phyloP scores from a whole-genome alignment of 2,888 invertebrate genomes.

The Folsomia manolachei region DNA sequence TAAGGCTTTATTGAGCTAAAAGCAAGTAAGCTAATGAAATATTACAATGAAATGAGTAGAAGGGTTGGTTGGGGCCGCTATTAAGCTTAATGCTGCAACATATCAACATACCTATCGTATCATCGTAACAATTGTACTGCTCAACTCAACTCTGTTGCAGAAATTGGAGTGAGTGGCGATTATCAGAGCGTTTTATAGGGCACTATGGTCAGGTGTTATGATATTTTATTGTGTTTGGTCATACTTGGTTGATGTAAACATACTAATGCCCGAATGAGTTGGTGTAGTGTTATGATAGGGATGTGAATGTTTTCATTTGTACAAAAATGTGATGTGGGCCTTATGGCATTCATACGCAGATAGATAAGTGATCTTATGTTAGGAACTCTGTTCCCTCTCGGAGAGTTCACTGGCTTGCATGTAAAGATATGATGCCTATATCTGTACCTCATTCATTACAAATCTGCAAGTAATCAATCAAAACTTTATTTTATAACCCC shows the following conservation, averaged over 20 bases:
- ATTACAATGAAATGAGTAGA: neutral
- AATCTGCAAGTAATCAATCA: too few relatives aligned
- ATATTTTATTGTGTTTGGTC: neutral
- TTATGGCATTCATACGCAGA: too few relatives aligned
- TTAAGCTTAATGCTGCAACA: neutral
- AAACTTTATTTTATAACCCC: too few relatives aligned
- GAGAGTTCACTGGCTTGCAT: too few relatives aligned
- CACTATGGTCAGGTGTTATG: conserved; percentile 41
- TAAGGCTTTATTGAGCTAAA: neutral
- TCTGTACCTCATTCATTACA: too few relatives aligned
- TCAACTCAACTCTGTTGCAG: neutral
- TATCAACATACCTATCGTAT: neutral
- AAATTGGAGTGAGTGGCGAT: conserved; percentile 28
- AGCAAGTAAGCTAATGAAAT: neutral
- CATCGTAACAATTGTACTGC: neutral
- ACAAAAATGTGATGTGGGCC: too few relatives aligned
- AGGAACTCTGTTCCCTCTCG: too few relatives aligned
- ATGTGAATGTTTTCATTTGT: too few relatives aligned
- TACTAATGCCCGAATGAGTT: neutral
- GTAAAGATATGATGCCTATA: too few relatives aligned
- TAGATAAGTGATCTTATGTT: too few relatives aligned
- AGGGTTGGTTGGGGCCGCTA: too few relatives aligned
- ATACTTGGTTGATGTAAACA: neutral
- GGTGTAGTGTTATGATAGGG: too few relatives aligned
- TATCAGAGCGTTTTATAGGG: conserved; percentile 49